Evolutionary conservation across 2,113 vertebrate genomes (phyloP).

Genomic region (Hypanus sabinus): DNA sequence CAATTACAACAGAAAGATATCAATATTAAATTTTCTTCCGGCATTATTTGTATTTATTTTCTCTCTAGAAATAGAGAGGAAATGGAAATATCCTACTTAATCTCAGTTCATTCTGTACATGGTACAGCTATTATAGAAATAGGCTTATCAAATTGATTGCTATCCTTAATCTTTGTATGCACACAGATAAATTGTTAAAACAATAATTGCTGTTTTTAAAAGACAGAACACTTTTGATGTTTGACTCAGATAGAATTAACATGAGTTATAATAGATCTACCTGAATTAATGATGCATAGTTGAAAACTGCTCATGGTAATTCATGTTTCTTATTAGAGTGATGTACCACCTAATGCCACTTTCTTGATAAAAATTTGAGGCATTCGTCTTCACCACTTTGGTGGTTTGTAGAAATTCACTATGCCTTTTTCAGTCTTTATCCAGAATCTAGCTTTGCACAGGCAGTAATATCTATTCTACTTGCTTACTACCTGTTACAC

Average conservation of each 20-base stretch:
- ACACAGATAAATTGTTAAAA: conserved; percentile 8
- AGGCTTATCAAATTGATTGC: neutral
- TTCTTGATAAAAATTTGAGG: conserved; percentile 2
- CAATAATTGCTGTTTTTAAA: neutral
- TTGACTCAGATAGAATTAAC: conserved; percentile 7
- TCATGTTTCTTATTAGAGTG: conserved; percentile 27
- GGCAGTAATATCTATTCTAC: neutral
- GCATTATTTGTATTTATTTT: conserved; percentile 3
- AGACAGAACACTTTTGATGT: neutral
- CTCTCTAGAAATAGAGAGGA: neutral
- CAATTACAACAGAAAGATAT: neutral
- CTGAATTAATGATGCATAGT: neutral
- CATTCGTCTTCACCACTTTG: neutral
- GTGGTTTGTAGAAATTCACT: conserved; percentile 11
- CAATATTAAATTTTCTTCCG: neutral
- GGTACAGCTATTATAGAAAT: neutral
- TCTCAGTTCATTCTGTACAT: no score
- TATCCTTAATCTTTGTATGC: neutral
- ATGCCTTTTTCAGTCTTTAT: neutral
- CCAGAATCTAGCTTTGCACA: neutral
- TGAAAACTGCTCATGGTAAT: neutral
- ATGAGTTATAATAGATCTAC: neutral
- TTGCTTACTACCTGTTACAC: no score
- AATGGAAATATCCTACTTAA: neutral
- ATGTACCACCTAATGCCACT: neutral